Evolutionary conservation across 2,113 vertebrate species (phyloP).

Genomic region (Sander lucioperca): DNA sequence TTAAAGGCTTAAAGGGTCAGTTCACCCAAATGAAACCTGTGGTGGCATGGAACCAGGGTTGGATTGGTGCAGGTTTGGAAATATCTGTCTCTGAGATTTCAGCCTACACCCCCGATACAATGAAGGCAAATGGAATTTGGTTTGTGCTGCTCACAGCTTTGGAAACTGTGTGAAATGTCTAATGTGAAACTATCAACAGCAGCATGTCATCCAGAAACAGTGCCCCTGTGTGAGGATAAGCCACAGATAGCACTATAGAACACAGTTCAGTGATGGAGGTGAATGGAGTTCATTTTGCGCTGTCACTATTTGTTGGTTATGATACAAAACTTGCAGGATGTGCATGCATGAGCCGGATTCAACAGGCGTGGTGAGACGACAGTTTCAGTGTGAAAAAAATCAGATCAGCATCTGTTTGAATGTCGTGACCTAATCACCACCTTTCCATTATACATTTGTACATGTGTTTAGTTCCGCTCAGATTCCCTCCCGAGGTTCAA

Average conservation of each 20-base stretch:
- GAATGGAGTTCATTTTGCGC: too few species aligned
- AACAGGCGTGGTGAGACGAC: neutral
- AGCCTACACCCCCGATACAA: neutral
- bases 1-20: too few species aligned
- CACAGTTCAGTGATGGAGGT: too few species aligned
- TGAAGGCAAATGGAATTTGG: neutral
- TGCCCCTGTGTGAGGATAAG: neutral
- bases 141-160: neutral
- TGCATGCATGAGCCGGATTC: neutral
- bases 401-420: neutral
- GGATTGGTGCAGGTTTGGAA: too few species aligned
- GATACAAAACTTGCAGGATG: constrained; percentile 28
- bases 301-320: neutral
- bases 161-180: too few species aligned
- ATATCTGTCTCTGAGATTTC: too few species aligned
- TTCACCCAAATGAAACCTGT: too few species aligned
- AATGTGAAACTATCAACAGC: neutral
- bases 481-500: too few species aligned
- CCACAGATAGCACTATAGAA: neutral
- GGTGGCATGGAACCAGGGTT: too few species aligned
- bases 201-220: neutral
- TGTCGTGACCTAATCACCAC: constrained; percentile 2
- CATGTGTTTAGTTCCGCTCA: neutral
- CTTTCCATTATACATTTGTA: constrained; percentile 1
- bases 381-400: neutral